A percentile compares a stretch with the other conserved stretches of the same genome.
Conservation (phyloP, 92 coral and sea anemone species). For the Paragorgia papillata region DNA sequence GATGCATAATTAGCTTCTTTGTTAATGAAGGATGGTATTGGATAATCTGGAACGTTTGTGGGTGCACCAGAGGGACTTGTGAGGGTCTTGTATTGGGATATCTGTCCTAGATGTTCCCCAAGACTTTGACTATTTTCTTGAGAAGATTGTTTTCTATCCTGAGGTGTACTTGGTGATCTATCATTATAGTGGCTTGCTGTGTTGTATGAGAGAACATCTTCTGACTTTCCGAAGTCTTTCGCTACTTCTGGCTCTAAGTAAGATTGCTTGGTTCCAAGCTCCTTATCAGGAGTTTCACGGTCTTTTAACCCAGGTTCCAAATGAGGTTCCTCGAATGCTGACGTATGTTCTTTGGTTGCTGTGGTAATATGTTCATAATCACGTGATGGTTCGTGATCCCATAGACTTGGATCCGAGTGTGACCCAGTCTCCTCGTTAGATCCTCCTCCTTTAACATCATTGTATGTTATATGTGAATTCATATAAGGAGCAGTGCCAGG, state of each 20-base stretch:
- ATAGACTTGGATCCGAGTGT: background rate
- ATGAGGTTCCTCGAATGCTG: too few relatives aligned
- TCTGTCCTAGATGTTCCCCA: background rate
- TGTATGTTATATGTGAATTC: constrained; percentile 1
- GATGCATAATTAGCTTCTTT: constrained; percentile 23
- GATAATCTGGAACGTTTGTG: background rate
- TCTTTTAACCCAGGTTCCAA: background rate
- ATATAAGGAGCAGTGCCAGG: constrained; percentile 12
- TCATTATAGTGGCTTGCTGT: too few relatives aligned
- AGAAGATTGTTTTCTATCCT: background rate
- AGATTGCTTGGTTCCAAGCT: background rate
- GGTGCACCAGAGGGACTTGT: constrained; percentile 9
- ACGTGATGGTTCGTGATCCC: background rate
- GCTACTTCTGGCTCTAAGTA: background rate
- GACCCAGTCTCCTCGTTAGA: background rate
- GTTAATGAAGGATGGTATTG: constrained; percentile 26
- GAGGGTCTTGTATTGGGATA: background rate
- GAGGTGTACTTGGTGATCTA: background rate
- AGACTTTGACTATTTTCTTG: background rate
- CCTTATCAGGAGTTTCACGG: background rate
- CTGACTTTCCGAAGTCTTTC: background rate
- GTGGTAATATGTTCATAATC: constrained; percentile 4
- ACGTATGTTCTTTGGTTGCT: background rate
- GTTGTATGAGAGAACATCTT: background rate
- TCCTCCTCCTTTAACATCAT: background rate